Evolutionary conservation across 2,888 invertebrate genomes (phyloP).

Genomic region (Ptychoptera contaminata): DNA sequence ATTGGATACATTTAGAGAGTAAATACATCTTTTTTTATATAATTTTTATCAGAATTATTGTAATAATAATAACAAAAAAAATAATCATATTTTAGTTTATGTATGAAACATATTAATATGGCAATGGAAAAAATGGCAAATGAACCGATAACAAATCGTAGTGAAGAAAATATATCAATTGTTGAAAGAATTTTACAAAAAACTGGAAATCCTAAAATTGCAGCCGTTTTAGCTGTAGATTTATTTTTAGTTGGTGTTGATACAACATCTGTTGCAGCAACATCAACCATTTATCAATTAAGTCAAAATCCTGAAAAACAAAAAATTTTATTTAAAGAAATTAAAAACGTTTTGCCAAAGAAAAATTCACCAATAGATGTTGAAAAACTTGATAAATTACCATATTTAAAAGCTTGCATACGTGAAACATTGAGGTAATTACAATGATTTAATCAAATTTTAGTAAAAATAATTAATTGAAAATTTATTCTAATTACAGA

Average conservation of each 20-base stretch:
- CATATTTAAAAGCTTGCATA: slow-evolving; percentile 58
- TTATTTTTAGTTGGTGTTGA: slow-evolving; percentile 67
- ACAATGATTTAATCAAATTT: background rate
- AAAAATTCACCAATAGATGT: slow-evolving; percentile 38
- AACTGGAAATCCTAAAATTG: slow-evolving; percentile 40
- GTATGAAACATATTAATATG: slow-evolving; percentile 38
- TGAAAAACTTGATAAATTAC: slow-evolving; percentile 44
- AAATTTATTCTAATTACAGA: slow-evolving; percentile 29
- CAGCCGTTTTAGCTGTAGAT: slow-evolving; percentile 59
- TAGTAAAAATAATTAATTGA: slow-evolving; percentile 5
- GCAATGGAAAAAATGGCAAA: slow-evolving; percentile 31
- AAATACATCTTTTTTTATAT: slow-evolving; percentile 19
- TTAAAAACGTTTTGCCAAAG: slow-evolving; percentile 38
- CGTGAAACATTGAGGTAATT: slow-evolving; percentile 59
- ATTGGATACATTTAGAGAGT: slow-evolving; percentile 56
- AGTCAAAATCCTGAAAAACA: slow-evolving; percentile 55
- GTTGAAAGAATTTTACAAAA: slow-evolving; percentile 39
- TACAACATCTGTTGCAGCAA: slow-evolving; percentile 62
- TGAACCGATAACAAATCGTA: slow-evolving; percentile 18
- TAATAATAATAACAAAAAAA: slow-evolving; percentile 5
- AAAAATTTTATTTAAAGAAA: slow-evolving; percentile 43
- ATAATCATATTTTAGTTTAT: slow-evolving; percentile 29
- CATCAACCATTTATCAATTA: slow-evolving; percentile 59
- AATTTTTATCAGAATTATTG: background rate
- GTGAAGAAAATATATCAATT: slow-evolving; percentile 36